Conservation (phyloP, 23 tunicate genomes). For the Diplosoma virens region DNA sequence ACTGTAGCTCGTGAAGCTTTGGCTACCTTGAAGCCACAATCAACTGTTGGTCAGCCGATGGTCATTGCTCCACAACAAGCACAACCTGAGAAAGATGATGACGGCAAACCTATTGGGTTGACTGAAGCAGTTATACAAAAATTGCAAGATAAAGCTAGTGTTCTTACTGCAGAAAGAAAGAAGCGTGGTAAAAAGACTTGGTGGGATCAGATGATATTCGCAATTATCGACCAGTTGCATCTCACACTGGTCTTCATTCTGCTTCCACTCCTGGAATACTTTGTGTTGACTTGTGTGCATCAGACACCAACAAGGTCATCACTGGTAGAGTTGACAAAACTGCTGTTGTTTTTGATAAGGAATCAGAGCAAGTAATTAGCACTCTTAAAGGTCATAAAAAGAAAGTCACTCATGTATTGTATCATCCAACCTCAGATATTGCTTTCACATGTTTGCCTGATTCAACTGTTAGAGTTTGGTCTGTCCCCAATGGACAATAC, state of each 20-base stretch:
- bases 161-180: constrained; percentile 87
- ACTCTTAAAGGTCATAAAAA: constrained; percentile 89
- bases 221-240: constrained; percentile 68
- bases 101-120: constrained; percentile 85
- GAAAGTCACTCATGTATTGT: constrained; percentile 68
- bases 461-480: constrained; percentile 87
- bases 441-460: constrained; percentile 83
- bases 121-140: constrained; percentile 76
- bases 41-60: constrained; percentile 20
- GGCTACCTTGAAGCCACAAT: constrained; percentile 91
- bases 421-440: constrained; percentile 81
- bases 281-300: constrained; percentile 78
- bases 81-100: constrained; percentile 65
- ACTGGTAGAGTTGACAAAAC: constrained; percentile 98
- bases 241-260: constrained; percentile 96
- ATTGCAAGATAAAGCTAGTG: constrained; percentile 79
- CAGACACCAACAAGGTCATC: constrained; percentile 78
- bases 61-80: constrained; percentile 32
- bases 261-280: constrained; percentile 96
- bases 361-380: constrained; percentile 71
- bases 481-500: constrained; percentile 69
- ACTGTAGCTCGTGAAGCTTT: constrained; percentile 95
- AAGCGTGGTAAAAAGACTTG: constrained; percentile 91
- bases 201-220: constrained; percentile 70
- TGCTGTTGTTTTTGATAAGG: constrained; percentile 93